Evolutionary conservation across 2,113 vertebrate species (phyloP), one percentile per base, ranked within the genome.

Genomic region (Pteronura brasiliensis): DNA sequence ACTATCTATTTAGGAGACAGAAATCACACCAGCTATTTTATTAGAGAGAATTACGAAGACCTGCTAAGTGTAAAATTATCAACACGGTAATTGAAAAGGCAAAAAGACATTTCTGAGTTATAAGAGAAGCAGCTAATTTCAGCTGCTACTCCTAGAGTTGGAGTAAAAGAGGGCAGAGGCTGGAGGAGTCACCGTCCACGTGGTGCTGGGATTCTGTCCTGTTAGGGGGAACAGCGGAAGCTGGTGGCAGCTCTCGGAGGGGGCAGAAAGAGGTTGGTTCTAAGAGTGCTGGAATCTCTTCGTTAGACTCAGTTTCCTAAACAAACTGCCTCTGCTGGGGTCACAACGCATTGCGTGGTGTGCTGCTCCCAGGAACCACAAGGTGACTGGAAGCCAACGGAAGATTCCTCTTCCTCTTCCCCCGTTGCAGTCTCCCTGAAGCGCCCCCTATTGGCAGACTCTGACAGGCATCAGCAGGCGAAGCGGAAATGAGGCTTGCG

Each of bases 31-130:
- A 80, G 15, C 6, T 92, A 61, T 72, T 92, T 96, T 86, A 39
- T 25, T 42, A 92, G 57, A 42, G 42, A 42, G 42, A 57, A 95
- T 86, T 80, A 92, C 29, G 47, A 93, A 63, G 14, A 80, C 74
- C 18, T n/a, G 11, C 42, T 96, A 69, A 77, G 39, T 96, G 6
- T 91, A 94, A 87, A 87, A 83, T 67, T 91, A 82, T 74, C 72
- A 85, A 88, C 27, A 77, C 57, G 52, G 52, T 82, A 65, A 74
- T 25, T 61, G 61, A 88, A 92, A 96, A 87, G 36, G 42, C 71
- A 63, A 77, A 91, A 87, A 55, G 67, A 74, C 44, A 88, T 74
- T 77, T 91, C 12, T 7, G 92, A 87, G 5, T 88, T 57, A 95
- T 91, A 25, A 59, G 31, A 88, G 49, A 67, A 13, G 55, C 21